Evolutionary conservation across 2,888 invertebrate genomes (phyloP).

Genomic region (Drosophila hamatofila): DNA sequence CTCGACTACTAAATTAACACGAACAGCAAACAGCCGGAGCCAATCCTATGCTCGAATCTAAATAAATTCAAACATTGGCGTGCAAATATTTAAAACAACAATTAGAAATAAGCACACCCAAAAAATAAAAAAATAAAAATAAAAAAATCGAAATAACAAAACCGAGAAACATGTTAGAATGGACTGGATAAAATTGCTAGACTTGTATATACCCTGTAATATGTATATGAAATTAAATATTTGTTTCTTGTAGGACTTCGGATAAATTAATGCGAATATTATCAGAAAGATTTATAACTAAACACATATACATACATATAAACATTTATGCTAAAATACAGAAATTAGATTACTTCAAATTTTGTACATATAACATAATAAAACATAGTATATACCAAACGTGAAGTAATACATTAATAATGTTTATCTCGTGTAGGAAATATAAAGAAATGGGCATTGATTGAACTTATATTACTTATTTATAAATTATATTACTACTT

Average conservation of each 20-base stretch:
- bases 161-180: conserved; percentile 16
- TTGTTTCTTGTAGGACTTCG: background rate
- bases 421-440: no score
- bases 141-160: conserved; percentile 30
- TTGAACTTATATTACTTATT: no score
- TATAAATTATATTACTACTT: no score
- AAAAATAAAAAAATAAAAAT: conserved; percentile 31
- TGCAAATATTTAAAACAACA: conserved; percentile 68
- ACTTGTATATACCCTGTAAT: background rate
- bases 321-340: no score
- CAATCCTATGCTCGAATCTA: conserved; percentile 30
- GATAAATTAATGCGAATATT: background rate
- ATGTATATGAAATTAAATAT: background rate
- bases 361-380: no score
- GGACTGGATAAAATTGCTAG: background rate
- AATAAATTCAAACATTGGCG: conserved; percentile 37
- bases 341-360: no score
- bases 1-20: conserved; percentile 49
- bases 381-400: no score
- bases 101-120: conserved; percentile 64
- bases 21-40: conserved; percentile 27
- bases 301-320: no score
- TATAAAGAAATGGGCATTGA: no score
- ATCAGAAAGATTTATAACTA: no score
- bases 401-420: no score